Evolutionary conservation across 2,888 invertebrate species (phyloP).

Genomic region (Campoplex nolae): DNA sequence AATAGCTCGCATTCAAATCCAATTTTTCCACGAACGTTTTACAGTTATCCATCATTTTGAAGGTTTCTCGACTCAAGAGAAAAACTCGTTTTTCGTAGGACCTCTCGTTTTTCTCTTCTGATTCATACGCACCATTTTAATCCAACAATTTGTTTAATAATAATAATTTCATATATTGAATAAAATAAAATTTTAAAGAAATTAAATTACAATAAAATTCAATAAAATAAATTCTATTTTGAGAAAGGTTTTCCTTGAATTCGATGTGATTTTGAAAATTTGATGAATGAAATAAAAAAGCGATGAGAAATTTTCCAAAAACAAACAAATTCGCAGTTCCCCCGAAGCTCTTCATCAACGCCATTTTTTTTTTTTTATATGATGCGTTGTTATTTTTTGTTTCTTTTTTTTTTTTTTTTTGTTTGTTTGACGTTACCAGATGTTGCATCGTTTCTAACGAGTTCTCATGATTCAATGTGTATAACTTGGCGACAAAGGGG

Average conservation of each 20-base stretch:
- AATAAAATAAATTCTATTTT: no score
- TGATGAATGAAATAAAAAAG: neutral
- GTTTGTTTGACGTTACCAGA: slow-evolving; percentile 19
- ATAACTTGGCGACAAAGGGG: slow-evolving; percentile 47
- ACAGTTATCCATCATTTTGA: no score
- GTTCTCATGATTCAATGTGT: slow-evolving; percentile 44
- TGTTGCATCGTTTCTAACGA: slow-evolving; percentile 47
- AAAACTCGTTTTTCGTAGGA: neutral
- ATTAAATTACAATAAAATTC: no score
- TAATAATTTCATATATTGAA: no score
- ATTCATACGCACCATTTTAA: no score
- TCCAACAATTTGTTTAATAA: no score
- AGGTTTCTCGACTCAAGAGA: no score
- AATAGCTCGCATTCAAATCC: no score
- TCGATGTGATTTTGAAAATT: neutral
- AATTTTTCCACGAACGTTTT: no score
- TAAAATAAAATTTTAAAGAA: no score
- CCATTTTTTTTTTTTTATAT: neutral
- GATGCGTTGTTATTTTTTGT: neutral
- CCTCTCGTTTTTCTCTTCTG: neutral
- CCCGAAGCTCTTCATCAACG: neutral
- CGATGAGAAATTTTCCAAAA: neutral
- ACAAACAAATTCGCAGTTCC: neutral
- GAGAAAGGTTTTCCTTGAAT: no score
- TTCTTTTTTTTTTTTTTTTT: neutral